Percentiles rank a stretch among this genome's conserved stretches.
phyloP scores from a whole-genome alignment of 2,113 vertebrate genomes.

The Uria aalge region DNA sequence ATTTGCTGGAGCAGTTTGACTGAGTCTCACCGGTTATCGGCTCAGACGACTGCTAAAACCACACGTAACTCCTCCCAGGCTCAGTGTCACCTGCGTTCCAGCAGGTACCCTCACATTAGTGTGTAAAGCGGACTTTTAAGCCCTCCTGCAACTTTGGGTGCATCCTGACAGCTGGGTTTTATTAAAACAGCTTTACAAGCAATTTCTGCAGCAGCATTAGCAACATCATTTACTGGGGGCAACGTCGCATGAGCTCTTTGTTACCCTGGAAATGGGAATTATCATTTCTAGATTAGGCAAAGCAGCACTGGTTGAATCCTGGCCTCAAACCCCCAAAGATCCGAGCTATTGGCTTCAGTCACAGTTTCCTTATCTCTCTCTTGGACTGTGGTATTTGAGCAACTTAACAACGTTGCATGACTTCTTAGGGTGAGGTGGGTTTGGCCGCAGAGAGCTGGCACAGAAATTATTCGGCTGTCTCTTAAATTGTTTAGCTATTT shows the following conservation, averaged over 20 bases:
- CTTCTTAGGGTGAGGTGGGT: conserved; percentile 21
- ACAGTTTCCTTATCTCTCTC: neutral
- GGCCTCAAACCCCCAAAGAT: neutral
- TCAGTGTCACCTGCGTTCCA: neutral
- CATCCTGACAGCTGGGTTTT: neutral
- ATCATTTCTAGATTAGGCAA: neutral
- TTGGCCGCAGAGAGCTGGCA: neutral
- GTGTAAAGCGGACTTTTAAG: neutral
- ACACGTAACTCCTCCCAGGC: neutral
- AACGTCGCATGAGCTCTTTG: rapidly evolving
- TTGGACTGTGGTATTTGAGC: neutral
- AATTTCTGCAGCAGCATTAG: neutral
- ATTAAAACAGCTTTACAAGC: neutral
- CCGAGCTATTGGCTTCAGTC: neutral
- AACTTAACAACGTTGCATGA: neutral
- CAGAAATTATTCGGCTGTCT: neutral
- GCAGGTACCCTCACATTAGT: neutral
- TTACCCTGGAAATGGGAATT: neutral
- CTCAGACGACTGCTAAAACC: neutral
- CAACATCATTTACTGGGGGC: neutral
- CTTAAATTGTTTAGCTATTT: neutral
- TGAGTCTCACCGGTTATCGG: neutral
- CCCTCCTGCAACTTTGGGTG: neutral
- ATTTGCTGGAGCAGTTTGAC: neutral
- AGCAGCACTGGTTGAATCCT: neutral